Evolutionary conservation across 2,113 vertebrate genomes (phyloP).

Genomic region (Mastomys natalensis): DNA sequence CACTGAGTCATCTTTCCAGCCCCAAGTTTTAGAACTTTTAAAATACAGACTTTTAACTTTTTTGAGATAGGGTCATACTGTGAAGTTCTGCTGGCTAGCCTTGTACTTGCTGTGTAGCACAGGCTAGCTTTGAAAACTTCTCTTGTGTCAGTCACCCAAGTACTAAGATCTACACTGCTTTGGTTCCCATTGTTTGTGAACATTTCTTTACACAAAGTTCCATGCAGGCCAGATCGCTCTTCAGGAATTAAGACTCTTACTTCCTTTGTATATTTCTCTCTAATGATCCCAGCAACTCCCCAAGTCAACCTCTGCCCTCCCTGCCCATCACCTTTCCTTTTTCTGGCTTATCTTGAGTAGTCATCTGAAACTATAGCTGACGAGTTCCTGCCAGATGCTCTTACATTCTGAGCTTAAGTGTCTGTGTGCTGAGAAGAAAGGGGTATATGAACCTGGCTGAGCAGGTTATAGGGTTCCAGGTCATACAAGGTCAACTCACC

Average conservation of each 20-base stretch:
- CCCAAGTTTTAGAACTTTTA: neutral
- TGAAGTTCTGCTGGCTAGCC: neutral
- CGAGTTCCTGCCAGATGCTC: neutral
- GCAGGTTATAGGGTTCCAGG: neutral
- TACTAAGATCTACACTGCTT: neutral
- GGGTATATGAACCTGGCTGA: neutral
- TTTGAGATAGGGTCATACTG: neutral
- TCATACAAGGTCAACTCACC: conserved; percentile 47
- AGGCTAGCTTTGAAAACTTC: neutral
- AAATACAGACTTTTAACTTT: neutral
- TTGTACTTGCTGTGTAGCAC: neutral
- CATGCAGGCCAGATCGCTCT: neutral
- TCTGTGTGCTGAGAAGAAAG: neutral
- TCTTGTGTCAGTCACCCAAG: neutral
- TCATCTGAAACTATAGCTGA: neutral
- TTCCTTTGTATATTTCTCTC: neutral
- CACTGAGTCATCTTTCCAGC: neutral
- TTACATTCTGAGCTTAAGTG: neutral
- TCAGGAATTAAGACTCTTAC: conserved; percentile 11
- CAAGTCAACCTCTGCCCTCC: neutral
- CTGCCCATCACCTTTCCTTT: neutral
- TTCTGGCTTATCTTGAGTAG: neutral
- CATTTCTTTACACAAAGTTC: neutral
- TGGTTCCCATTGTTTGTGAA: conserved; percentile 25
- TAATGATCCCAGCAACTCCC: neutral